Percentiles rank a stretch among this genome's conserved stretches.
Conservation (phyloP, 2,888 invertebrate genomes). For the Acronicta leporina region DNA sequence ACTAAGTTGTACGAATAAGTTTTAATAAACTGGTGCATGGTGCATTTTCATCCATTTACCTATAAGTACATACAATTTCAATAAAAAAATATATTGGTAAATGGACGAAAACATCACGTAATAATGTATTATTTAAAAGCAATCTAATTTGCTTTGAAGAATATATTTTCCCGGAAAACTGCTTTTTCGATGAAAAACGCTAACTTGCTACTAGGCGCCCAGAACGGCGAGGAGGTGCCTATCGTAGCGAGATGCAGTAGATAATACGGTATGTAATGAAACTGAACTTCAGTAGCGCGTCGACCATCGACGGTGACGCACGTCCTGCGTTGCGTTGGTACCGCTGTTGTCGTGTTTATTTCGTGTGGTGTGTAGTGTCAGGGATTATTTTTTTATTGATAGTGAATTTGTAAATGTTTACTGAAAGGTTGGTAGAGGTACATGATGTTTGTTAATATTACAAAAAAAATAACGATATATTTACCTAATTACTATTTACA, state of each 20-base stretch:
- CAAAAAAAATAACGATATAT: neutral
- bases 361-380: conserved; percentile 59
- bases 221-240: conserved; percentile 66
- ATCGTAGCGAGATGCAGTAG: conserved; percentile 75
- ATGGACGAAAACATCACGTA: too few species aligned
- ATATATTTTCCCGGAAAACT: conserved; percentile 55
- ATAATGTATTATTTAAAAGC: too few species aligned
- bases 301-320: conserved; percentile 72
- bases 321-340: conserved; percentile 57
- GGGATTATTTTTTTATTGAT: conserved; percentile 37
- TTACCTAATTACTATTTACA: neutral
- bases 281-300: conserved; percentile 80
- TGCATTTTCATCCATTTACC: too few species aligned
- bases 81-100: too few species aligned
- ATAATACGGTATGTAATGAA: conserved; percentile 60
- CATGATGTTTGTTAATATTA: neutral
- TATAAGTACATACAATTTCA: too few species aligned
- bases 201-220: conserved; percentile 72
- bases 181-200: conserved; percentile 61
- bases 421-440: conserved; percentile 55
- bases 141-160: conserved; percentile 16
- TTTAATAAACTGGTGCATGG: too few species aligned
- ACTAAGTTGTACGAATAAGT: too few species aligned
- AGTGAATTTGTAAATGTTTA: conserved; percentile 57
- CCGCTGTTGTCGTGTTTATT: conserved; percentile 55